Base-by-base conservation (phyloP, 64 coral and sea anemone genomes). In the Montipora foliosa region DNA sequence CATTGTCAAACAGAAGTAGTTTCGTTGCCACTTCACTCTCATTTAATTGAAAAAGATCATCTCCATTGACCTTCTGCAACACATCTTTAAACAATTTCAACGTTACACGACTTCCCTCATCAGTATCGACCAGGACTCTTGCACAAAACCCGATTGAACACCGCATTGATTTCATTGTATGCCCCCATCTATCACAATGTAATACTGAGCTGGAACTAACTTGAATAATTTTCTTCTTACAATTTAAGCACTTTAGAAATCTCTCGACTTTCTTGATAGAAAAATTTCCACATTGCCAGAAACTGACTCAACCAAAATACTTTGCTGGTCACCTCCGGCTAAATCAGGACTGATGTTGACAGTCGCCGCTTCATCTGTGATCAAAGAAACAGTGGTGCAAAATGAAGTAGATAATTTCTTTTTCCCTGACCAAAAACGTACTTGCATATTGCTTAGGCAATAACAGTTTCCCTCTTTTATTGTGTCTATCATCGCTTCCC, bases 141-240 rank as follows among this genome's bases (percentile, higher is more conserved):
- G 44, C 78, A 80, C 78, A 80, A 80, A 47, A 80, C 78, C 25
- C 1, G 78, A 80, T 80, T 80, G 78, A 80, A 80, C 78, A 47
- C 55, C 78, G 13, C 47, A 80, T 20, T 49, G 78, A 80, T 80
- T 80, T 80, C 78, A 80, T 80, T 80, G 78, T 80, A 80, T 80
- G 78, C 11, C 78, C 78, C 0, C 78, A 80, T 20, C 78, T 80
- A 80, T 80, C 49, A 80, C 78, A 80, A 80, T 80, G 78, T 47
- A 80, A 44, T 80, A 49, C 78, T 80, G 78, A 80, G 44, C 78
- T 80, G n/a, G 78, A 80, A 80, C 78, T 80, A 17, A 57, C 78
- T 80, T 80, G 78, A 80, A 80, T 80, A 80, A 80, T 80, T 80
- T 80, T 80, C 55, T 80, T 80, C 78, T 80, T 80, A 80, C 78